Evolutionary conservation across 2,797 vertebrate genomes (phyloP), one percentile per base, ranked within the genome.

Genomic region (Sandelia bainsii): DNA sequence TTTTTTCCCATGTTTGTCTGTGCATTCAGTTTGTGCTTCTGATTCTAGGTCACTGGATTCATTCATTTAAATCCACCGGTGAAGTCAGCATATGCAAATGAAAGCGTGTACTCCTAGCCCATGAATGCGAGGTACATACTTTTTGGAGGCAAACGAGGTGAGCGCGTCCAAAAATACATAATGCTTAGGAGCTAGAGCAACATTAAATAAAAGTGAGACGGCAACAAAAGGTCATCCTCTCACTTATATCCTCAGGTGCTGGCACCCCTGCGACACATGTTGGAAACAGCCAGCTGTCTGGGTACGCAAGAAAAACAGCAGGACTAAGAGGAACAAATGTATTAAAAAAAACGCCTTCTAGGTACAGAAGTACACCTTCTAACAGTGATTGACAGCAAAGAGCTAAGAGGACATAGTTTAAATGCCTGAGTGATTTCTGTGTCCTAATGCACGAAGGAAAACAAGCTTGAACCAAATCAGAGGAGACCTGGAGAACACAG

Each of bases 361-460:
- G 75, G 72, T 57, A 71, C 46, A 34, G 14, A 39, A 40, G 48
- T n/a, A 29, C 25, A 57, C 46, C 25, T 29, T 57, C 19, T 6
- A 45, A 23, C 23, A 12, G 46, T 83, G 86, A 87, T 56, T 87
- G 88, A 89, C 84, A 82, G 73, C 63, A 61, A 58, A 66, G 72
- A 57, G 65, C 70, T 51, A 4, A 20, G 17, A 74, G 78, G 78
- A 80, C 85, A 85, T 74, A 59, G 70, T 86, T 86, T 54, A 81
- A 82, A 88, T 83, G 69, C 71, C 75, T 77, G 52, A 67, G 60
- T 63, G 68, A 69, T 72, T 73, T 68, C 22, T 6, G 39, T 27
- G 44, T 60, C 37, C 45, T 73, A 4, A 71, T 27, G 49, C 68
- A 58, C 23, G 61, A 57, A 58, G 48, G 56, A 61, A 76, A 72